Base-by-base conservation (phyloP, 92 coral and sea anemone species). In the Paragorgia papillata region DNA sequence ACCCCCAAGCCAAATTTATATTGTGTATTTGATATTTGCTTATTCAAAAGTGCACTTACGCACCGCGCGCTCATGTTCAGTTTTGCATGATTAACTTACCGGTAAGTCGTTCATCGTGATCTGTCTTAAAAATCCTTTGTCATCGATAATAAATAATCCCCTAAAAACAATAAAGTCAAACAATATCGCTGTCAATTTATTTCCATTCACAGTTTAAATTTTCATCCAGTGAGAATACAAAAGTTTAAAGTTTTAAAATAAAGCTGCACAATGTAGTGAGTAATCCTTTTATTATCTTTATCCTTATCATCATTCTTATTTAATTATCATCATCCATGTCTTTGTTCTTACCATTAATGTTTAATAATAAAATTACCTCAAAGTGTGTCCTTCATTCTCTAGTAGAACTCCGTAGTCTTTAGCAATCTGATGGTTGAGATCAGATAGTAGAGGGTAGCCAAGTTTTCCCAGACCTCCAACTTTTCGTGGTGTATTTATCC, bases 61-160 rank as follows among this genome's bases (percentile, higher is more conserved):
- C n/a, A n/a, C n/a, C n/a, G n/a, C n/a, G n/a, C n/a, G n/a, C n/a
- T n/a, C n/a, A n/a, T n/a, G n/a, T n/a, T n/a, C n/a, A n/a, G n/a
- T n/a, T n/a, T n/a, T 37, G 43, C 43, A 37, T 56, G 7, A 6
- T 51, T 22, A 56, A 22, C 98, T 77, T 84, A 94, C 98, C 41
- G 98, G 98, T 19, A 94, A 82, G 62, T 94, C 98, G 76, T 94
- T 94, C 98, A 94, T 94, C 34, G 98, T 94, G 27, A 94, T 94
- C 64, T 94, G 98, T 40, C 98, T 91, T 6, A 94, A 85, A 31
- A 89, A 46, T n/a, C 98, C 98, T 83, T 91, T 94, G 86, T 94
- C 97, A 77, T 94, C 98, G 62, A 94, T 94, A 7, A 94, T 91
- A 74, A 94, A 94, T 0, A 94, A 81, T 51, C 98, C 98, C 78